A percentile compares a stretch with the other conserved stretches of the same genome.
These are phyloP conservation scores for Orussus abietinus DNA, from an alignment of 1,140 invertebrate genomes.

Conservation along the genomic window DNA sequence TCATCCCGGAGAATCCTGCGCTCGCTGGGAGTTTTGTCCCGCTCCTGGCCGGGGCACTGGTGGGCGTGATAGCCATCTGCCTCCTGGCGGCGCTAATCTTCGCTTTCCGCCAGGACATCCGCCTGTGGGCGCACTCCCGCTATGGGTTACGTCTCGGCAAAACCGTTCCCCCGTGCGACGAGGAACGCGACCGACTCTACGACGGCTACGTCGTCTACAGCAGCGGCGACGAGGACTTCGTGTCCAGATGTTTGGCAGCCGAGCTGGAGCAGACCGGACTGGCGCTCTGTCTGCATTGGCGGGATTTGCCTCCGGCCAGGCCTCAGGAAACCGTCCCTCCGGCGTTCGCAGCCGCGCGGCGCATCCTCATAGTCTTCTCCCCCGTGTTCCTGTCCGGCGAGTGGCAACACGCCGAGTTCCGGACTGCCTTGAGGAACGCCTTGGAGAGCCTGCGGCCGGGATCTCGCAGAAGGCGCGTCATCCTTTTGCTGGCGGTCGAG, in stretches of 20 bases:
- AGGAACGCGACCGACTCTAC: conserved; percentile 71
- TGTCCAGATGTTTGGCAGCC: conserved; percentile 70
- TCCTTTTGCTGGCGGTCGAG: conserved; percentile 68
- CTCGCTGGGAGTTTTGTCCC: conserved; percentile 65
- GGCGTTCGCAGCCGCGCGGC: conserved; percentile 69
- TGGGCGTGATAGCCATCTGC: conserved; percentile 68
- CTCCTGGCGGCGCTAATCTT: conserved; percentile 67
- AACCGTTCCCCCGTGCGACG: conserved; percentile 57
- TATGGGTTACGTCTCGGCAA: conserved; percentile 70
- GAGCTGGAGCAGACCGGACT: conserved; percentile 75
- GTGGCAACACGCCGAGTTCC: conserved; percentile 69
- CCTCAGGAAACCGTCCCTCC: conserved; percentile 72
- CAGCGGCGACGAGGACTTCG: conserved; percentile 78
- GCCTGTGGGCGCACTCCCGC: conserved; percentile 69
- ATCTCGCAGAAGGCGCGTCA: conserved; percentile 68
- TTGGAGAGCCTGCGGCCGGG: conserved; percentile 64
- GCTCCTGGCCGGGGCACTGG: conserved; percentile 67
- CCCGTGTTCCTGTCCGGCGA: conserved; percentile 71
- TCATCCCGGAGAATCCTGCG: conserved; percentile 48
- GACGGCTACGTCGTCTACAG: conserved; percentile 87
- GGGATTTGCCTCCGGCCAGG: conserved; percentile 67
- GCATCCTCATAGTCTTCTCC: conserved; percentile 71
- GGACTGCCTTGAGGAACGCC: conserved; percentile 67
- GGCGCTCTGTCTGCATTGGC: conserved; percentile 70
- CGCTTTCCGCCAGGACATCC: conserved; percentile 71